Evolutionary conservation across 1,140 invertebrate genomes (phyloP), one percentile per base, ranked within the genome.

Genomic region (Dermatophagoides farinae): DNA sequence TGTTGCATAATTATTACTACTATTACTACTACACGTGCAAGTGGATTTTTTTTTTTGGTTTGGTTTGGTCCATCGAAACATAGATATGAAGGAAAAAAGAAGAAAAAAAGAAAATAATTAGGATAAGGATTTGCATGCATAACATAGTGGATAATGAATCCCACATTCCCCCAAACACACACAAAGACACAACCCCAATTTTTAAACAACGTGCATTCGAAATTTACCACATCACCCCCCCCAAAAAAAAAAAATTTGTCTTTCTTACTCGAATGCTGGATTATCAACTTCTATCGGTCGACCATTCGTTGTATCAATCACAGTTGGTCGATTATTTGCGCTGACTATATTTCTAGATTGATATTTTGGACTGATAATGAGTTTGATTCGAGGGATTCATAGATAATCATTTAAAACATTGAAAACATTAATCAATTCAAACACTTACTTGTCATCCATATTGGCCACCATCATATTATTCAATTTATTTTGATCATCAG

Each of bases 201-300:
- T n/a, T n/a, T n/a, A n/a, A n/a, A n/a, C n/a, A n/a, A n/a, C n/a
- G n/a, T n/a, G n/a, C n/a, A n/a, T n/a, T n/a, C n/a, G n/a, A n/a
- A n/a, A n/a, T n/a, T n/a, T n/a, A n/a, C n/a, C 41, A 31, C 2
- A 31, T 11, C 41, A 43, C 2, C 2, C 41, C 4, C 41, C 12
- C 41, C 41, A 11, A 43, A 43, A 11, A 43, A 43, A 43, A 18
- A 1, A 18, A 43, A 14, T 18, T 4, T 10, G 2, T 2, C 6
- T 50, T 50, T 12, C 53, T 55, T 55, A 55, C 53, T 55, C 53
- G 25, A 55, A 55, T 31, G 53, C 53, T 38, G 53, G 53, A 25
- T 55, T 55, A 25, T 55, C 53, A n/a, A 55, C 31, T 38, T 55
- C 53, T 2, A 55, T 23, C 11, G 5, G 14, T 39, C 31, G 2